phyloP scores from a whole-genome alignment of 2,797 vertebrate species.

The Poeciliopsis paucimaculata region DNA sequence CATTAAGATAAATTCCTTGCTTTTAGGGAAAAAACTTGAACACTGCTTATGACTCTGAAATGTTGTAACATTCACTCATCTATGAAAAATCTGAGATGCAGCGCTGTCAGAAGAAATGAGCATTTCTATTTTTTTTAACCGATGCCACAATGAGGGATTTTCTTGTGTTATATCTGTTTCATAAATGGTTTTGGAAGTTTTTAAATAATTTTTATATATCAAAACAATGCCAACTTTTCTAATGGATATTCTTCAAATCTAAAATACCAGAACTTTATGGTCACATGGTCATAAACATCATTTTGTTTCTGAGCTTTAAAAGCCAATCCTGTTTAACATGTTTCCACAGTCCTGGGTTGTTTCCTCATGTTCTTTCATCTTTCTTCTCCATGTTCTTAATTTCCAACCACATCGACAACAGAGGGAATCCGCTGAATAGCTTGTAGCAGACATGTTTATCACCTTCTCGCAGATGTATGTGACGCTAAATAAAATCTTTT shows the following conservation, averaged over 20 bases:
- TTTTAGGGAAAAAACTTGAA: not conserved
- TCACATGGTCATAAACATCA: slow-evolving; percentile 17
- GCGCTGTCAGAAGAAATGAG: no score
- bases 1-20: not conserved
- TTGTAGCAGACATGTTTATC: slow-evolving; percentile 65
- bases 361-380: slow-evolving; percentile 17
- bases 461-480: slow-evolving; percentile 55
- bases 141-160: not conserved
- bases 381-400: slow-evolving; percentile 30
- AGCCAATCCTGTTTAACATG: slow-evolving; percentile 8
- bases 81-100: not conserved
- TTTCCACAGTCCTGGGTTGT: slow-evolving; percentile 21
- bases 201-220: not conserved
- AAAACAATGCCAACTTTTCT: slow-evolving; percentile 1
- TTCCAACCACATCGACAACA: slow-evolving; percentile 33
- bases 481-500: slow-evolving; percentile 54
- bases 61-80: not conserved
- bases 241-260: not conserved
- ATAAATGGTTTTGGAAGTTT: not conserved
- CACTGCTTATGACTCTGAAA: not conserved
- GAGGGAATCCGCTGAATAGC: slow-evolving; percentile 41
- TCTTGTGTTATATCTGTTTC: not conserved
- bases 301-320: slow-evolving; percentile 19
- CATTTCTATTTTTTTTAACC: not conserved
- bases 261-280: slow-evolving; percentile 9